These are phyloP conservation scores for Leptocoma aspasia DNA, from an alignment of 2,113 vertebrate genomes.

Conservation along the genomic window DNA sequence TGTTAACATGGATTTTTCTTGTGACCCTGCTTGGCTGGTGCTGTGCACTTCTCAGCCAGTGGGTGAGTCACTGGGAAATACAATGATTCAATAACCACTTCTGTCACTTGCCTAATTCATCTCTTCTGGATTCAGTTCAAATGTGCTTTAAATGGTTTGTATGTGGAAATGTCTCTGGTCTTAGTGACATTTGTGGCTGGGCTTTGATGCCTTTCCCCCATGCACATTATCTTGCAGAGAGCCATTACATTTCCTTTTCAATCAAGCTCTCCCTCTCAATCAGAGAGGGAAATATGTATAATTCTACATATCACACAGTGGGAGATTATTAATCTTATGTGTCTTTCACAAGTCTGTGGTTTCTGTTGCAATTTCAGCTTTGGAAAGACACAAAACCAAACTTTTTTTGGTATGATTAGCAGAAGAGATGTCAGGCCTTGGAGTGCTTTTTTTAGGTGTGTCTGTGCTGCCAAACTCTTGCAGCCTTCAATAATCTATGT, in stretches of 20 bases:
- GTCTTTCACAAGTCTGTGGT: not conserved
- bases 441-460: not conserved
- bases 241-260: not conserved
- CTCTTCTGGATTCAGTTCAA: not conserved
- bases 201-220: not conserved
- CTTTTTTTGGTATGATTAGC: not conserved
- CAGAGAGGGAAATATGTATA: not conserved
- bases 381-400: not conserved
- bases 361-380: not conserved
- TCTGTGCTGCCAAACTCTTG: not conserved
- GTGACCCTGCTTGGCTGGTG: not conserved
- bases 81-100: not conserved
- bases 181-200: not conserved
- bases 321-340: not conserved
- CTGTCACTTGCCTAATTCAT: not conserved
- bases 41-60: not conserved
- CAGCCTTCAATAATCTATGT: not conserved
- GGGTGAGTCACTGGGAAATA: not conserved
- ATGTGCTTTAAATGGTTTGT: not conserved
- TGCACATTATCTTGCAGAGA: not conserved
- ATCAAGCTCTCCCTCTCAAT: not conserved
- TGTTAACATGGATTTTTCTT: not conserved
- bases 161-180: not conserved
- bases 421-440: not conserved
- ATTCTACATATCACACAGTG: not conserved